A percentile compares a stretch with the other conserved stretches of the same genome.
Conservation (phyloP, 1,140 invertebrate species). For the Drosophila kepulauana region DNA sequence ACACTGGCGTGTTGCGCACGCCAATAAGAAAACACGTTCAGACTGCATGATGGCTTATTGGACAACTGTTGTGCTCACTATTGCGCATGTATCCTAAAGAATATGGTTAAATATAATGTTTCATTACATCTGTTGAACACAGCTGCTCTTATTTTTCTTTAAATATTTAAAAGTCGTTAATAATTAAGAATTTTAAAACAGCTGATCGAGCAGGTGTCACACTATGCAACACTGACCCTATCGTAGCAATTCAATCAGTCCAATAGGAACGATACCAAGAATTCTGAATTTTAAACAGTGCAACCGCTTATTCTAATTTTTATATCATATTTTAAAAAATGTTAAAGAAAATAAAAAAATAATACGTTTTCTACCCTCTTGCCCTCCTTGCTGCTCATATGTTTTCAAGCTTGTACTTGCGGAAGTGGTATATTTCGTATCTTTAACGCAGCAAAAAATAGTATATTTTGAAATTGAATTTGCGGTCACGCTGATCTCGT, state of each 20-base stretch:
- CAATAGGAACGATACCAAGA: slow-evolving; percentile 13
- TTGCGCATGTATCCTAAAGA: neutral
- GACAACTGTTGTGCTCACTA: neutral
- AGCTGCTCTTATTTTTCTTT: neutral
- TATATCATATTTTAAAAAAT: no score
- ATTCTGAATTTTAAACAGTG: slow-evolving; percentile 12
- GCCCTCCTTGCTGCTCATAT: neutral
- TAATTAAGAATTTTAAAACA: slow-evolving; percentile 7
- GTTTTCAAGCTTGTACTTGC: neutral
- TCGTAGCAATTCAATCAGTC: slow-evolving; percentile 3
- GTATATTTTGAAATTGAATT: neutral
- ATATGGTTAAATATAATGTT: no score
- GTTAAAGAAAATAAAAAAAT: no score
- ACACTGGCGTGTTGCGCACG: slow-evolving; percentile 33
- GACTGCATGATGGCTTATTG: slow-evolving; percentile 42
- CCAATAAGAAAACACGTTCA: slow-evolving; percentile 13
- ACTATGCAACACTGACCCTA: slow-evolving; percentile 21
- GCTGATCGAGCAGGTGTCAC: slow-evolving; percentile 1
- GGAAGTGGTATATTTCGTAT: neutral
- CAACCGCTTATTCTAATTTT: no score
- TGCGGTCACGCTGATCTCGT: slow-evolving; percentile 17
- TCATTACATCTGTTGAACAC: no score
- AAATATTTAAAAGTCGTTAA: slow-evolving; percentile 5
- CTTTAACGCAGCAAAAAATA: neutral
- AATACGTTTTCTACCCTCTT: no score